Evolutionary conservation across 2,113 vertebrate genomes (phyloP).

Genomic region (Anguilla japonica): DNA sequence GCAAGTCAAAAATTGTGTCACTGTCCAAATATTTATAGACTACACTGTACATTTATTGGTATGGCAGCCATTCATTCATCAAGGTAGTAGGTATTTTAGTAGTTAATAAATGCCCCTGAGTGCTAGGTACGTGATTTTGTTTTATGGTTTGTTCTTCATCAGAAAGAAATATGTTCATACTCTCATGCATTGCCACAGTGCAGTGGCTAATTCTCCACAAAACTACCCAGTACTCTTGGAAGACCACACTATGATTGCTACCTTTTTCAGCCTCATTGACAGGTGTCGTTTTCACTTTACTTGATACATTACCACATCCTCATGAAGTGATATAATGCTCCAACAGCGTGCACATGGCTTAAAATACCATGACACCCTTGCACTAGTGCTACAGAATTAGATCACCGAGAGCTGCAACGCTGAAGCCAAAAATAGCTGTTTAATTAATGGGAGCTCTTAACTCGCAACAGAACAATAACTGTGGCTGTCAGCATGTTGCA

Average conservation of each 20-base stretch:
- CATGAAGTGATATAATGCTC: too few species aligned
- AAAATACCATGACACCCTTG: not conserved
- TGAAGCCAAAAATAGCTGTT: conserved; percentile 53
- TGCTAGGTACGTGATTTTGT: not conserved
- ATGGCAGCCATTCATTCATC: conserved; percentile 10
- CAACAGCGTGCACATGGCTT: not conserved
- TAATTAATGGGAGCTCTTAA: conserved; percentile 54
- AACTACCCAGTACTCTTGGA: not conserved
- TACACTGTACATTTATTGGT: conserved; percentile 2
- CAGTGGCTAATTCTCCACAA: not conserved
- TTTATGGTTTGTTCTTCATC: not conserved
- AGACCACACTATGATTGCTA: too few species aligned
- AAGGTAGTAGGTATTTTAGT: not conserved
- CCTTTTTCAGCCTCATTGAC: too few species aligned
- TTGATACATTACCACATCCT: too few species aligned
- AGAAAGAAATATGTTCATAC: not conserved
- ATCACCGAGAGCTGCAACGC: conserved; percentile 34
- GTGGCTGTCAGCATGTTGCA: conserved; percentile 46
- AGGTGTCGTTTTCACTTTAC: too few species aligned
- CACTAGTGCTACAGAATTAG: not conserved
- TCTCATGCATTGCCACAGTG: not conserved
- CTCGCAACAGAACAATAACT: conserved; percentile 53
- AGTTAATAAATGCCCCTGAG: conserved; percentile 18
- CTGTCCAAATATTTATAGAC: too few species aligned
- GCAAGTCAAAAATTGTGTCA: too few species aligned